Conservation (phyloP, 2,113 vertebrate species). For the Rallus limicola region DNA sequence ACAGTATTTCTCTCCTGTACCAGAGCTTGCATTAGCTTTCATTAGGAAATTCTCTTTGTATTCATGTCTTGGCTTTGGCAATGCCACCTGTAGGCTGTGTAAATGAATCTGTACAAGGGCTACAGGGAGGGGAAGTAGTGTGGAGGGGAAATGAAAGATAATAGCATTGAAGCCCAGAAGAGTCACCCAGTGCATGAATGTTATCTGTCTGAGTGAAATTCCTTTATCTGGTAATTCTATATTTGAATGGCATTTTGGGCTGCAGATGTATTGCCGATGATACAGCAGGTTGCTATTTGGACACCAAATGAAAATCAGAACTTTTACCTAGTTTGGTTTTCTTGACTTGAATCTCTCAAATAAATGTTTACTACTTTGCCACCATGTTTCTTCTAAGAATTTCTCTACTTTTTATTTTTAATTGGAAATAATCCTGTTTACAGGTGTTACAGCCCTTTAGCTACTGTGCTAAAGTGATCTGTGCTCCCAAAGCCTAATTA, state of each 20-base stretch:
- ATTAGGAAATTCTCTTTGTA: slow-evolving; percentile 6
- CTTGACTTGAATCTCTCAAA: not conserved
- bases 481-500: not conserved
- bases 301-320: not conserved
- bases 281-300: not conserved
- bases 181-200: not conserved
- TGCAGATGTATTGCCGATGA: accelerated
- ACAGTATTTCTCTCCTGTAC: not conserved
- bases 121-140: not conserved
- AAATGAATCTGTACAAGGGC: not conserved
- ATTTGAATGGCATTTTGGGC: not conserved
- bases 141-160: not conserved
- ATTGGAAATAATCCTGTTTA: not conserved
- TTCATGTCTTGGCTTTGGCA: not conserved
- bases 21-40: not conserved
- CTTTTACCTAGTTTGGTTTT: not conserved
- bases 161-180: not conserved
- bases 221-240: not conserved
- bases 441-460: not conserved
- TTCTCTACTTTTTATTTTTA: not conserved
- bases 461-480: not conserved
- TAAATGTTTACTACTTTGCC: not conserved
- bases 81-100: not conserved
- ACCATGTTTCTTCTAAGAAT: not conserved
- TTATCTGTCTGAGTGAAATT: not conserved